Evolutionary conservation across 2,888 invertebrate genomes (phyloP), one percentile per base, ranked within the genome.

Genomic region (Pristionchus exspectatus): DNA sequence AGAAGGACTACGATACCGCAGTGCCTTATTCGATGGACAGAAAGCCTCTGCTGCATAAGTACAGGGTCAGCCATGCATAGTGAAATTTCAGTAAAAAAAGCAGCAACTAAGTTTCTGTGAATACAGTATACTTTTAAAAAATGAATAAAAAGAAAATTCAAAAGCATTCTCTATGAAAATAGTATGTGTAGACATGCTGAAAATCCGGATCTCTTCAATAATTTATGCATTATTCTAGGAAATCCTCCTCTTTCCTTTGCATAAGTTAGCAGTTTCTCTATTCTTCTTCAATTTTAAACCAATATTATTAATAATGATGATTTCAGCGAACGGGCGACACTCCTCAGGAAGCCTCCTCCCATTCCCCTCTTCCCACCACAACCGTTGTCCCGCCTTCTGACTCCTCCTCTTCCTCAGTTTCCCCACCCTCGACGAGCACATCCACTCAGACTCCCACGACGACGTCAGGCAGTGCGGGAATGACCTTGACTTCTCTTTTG

Each of bases 21-120:
- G 88, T 92, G 24, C 90, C 90, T 18, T 92, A 90, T 33, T 91
- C 91, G 87, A 88, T 92, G 91, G 89, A 89, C n/a, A 90, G 93
- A 83, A 90, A 92, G 56, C 93, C 93, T 59, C 91, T 93, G 33
- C 90, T 93, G 12, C 90, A 92, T 0, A 92, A 93, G 63, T 93
- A 90, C 90, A 90, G 89, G 66, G 93, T 93, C 1, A 77, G 21
- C 24, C 21, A n/a, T 44, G n/a, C n/a, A n/a, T n/a, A n/a, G n/a
- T n/a, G n/a, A n/a, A n/a, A n/a, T n/a, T n/a, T n/a, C n/a, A n/a
- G n/a, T n/a, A n/a, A n/a, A n/a, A n/a, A n/a, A n/a, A n/a, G n/a
- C n/a, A n/a, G n/a, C n/a, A n/a, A n/a, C n/a, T n/a, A n/a, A n/a
- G n/a, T n/a, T n/a, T n/a, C n/a, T n/a, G n/a, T n/a, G n/a, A n/a